Conservation (phyloP, 2,888 invertebrate species). For the Belgica antarctica region DNA sequence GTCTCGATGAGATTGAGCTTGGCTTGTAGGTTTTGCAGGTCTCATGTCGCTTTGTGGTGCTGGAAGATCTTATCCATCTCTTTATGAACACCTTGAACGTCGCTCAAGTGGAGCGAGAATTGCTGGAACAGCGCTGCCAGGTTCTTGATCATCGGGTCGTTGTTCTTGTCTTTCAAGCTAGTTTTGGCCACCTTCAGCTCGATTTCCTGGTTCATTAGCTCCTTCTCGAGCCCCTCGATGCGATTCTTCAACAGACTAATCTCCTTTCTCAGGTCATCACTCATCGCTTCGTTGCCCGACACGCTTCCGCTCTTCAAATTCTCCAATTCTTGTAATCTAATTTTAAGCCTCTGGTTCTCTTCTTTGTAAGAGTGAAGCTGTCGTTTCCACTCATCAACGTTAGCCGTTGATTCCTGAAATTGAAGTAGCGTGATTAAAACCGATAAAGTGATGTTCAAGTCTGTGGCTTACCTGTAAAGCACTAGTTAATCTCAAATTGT, state of each 20-base stretch:
- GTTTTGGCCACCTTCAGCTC: slow-evolving; percentile 65
- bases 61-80: slow-evolving; percentile 56
- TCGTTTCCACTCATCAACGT: slow-evolving; percentile 98
- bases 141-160: slow-evolving; percentile 76
- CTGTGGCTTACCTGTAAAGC: slow-evolving; percentile 69
- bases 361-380: slow-evolving; percentile 91
- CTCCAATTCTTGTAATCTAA: slow-evolving; percentile 69
- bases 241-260: slow-evolving; percentile 71
- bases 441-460: not conserved
- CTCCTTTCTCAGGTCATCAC: slow-evolving; percentile 73
- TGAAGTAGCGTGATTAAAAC: not conserved
- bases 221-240: slow-evolving; percentile 78
- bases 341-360: slow-evolving; percentile 80
- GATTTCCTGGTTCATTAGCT: slow-evolving; percentile 78
- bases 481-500: slow-evolving; percentile 90
- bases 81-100: slow-evolving; percentile 53
- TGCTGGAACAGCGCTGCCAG: slow-evolving; percentile 68
- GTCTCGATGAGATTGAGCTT: slow-evolving; percentile 40
- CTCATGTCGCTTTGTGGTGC: slow-evolving; percentile 46
- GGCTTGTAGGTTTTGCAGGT: slow-evolving; percentile 35
- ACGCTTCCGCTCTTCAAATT: slow-evolving; percentile 57
- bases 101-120: slow-evolving; percentile 53
- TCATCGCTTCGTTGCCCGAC: slow-evolving; percentile 41
- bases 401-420: slow-evolving; percentile 78
- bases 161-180: slow-evolving; percentile 56